phyloP scores from a whole-genome alignment of 1,140 invertebrate genomes.

The Drosophila chauvacae region DNA sequence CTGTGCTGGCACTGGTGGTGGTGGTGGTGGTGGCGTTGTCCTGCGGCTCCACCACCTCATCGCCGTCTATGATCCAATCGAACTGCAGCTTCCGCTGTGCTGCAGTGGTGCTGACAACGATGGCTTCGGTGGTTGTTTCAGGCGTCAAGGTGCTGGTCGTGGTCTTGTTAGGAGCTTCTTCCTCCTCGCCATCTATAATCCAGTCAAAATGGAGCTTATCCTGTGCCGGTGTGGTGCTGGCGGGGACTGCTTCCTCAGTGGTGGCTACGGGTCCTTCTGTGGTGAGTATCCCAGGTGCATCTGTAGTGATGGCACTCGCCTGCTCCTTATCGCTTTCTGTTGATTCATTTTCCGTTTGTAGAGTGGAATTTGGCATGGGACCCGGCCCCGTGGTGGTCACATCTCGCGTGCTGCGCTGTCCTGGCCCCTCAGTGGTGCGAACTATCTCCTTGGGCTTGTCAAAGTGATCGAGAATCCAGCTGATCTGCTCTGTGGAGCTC shows the following conservation, averaged over 20 bases:
- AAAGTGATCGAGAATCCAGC: constrained; percentile 66
- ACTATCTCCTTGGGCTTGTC: constrained; percentile 66
- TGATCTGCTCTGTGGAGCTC: constrained; percentile 42
- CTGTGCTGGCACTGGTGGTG: background rate
- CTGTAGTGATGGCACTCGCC: constrained; percentile 4
- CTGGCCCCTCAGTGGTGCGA: constrained; percentile 47
- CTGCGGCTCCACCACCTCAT: constrained; percentile 21
- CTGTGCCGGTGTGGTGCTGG: constrained; percentile 3
- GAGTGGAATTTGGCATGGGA: background rate
- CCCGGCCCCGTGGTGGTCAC: background rate
- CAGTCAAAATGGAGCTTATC: constrained; percentile 45
- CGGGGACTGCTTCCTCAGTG: background rate
- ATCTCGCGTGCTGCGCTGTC: constrained; percentile 13
- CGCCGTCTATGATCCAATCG: constrained; percentile 64
- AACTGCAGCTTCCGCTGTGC: constrained; percentile 41
- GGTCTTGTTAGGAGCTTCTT: background rate
- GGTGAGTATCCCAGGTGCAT: background rate
- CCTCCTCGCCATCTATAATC: constrained; percentile 50
- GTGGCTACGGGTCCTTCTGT: background rate
- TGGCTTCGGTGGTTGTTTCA: constrained; percentile 14
- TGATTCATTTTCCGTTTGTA: background rate
- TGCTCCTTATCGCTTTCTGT: background rate
- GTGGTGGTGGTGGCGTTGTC: background rate
- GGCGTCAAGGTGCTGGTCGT: background rate
- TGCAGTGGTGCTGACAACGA: background rate